phyloP scores from a whole-genome alignment of 2,888 invertebrate genomes.

The Bombylius major region DNA sequence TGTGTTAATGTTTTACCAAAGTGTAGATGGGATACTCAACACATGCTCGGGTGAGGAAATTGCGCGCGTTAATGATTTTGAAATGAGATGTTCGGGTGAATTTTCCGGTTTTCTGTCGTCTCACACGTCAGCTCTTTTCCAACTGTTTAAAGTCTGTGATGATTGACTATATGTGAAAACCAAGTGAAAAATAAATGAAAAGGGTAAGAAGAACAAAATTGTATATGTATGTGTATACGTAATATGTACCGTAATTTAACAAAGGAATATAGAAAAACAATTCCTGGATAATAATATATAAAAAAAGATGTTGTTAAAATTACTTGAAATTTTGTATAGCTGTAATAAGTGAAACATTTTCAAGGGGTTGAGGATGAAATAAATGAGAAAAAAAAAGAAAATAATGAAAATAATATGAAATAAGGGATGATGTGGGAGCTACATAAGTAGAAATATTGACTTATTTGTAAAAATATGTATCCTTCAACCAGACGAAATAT shows the following conservation, averaged over 20 bases:
- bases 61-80: slow-evolving; percentile 15
- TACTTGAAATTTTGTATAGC: too few relatives aligned
- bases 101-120: slow-evolving; percentile 1
- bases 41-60: slow-evolving; percentile 14
- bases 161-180: background rate
- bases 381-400: background rate
- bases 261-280: too few relatives aligned
- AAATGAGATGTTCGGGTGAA: slow-evolving; percentile 9
- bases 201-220: too few relatives aligned
- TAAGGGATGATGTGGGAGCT: background rate
- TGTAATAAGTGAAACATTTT: background rate
- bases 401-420: background rate
- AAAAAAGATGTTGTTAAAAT: too few relatives aligned
- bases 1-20: slow-evolving; percentile 3
- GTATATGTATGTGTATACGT: too few relatives aligned
- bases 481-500: too few relatives aligned
- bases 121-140: background rate
- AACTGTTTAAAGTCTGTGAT: background rate
- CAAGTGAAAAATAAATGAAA: too few relatives aligned
- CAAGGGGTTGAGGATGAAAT: background rate
- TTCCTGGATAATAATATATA: too few relatives aligned
- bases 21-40: slow-evolving; percentile 14
- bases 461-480: too few relatives aligned
- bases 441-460: too few relatives aligned
- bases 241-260: too few relatives aligned